Base-by-base conservation (phyloP, 2,113 vertebrate species). In the Vimba vimba region DNA sequence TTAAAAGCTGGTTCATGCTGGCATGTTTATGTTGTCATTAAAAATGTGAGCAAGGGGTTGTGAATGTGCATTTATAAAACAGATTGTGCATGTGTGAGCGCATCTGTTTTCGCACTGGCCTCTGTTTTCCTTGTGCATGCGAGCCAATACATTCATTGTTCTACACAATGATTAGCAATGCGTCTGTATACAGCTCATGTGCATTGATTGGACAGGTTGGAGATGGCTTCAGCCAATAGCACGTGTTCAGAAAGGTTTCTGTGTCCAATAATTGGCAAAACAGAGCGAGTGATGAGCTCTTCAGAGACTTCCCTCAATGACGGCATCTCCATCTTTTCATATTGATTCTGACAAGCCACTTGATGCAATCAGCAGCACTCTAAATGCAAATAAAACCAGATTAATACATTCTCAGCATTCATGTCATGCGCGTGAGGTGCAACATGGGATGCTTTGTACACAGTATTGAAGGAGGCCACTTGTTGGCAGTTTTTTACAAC, bases 291-390 rank as follows among this genome's bases (percentile, higher is more conserved):
- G 43, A 75, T 47, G 43, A 50, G 71, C 43, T 75, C 43, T 75
- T 75, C 43, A 47, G 43, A 75, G 71, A 75, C 71, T 75, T 47
- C 71, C 43, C 71, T 27, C n/a, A 75, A 75, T 50, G 43, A 75
- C 43, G 27, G 43, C 73, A 47, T 50, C 71, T 50, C 43, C n/a
- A 50, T 47, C 43, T 75, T 75, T 73, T 50, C 43, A 45, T 75
- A 75, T 75, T 50, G 71, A 75, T 75, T 50, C 13, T 75, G 71
- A 75, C 71, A 75, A 75, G 71, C 71, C 43, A 75, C 43, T 75
- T 75, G 12, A 75, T 75, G n/a, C 71, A 50, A 75, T 75, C 71
- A 75, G 71, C 43, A 75, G 71, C 71, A 75, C 43, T 50, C 71
- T 75, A 75, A 75, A 75, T 75, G 71, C 71, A 50, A 47, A 75